Evolutionary conservation across 1,140 invertebrate species (phyloP), one percentile per base, ranked within the genome.

Genomic region (Sycophila sp.): DNA sequence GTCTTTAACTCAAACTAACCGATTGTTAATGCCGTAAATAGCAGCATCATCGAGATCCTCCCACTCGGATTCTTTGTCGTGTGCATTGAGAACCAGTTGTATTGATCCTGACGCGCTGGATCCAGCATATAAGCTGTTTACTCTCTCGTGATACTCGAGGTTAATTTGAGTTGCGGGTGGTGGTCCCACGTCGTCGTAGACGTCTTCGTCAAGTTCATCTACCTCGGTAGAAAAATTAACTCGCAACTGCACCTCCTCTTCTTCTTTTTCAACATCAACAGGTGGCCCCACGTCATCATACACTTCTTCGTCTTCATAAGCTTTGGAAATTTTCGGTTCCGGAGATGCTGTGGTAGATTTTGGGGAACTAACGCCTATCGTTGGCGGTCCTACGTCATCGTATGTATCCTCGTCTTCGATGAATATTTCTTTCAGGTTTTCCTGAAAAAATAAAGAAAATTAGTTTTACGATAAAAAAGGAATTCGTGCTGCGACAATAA

Each of bases 121-220:
- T 10, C 79, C 79, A 8, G 77, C 81, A 36, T 86, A 86, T 26
- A 86, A 71, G 65, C 83, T 85, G 67, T 86, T 86, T 32, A 85
- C 78, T 24, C 80, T 78, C 62, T 84, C 83, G 69, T 84, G 77
- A 65, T 69, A 71, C 53, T 84, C 82, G n/a, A n/a, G n/a, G n/a
- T 55, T 81, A 73, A 69, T 69, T 71, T 17, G 32, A 47, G 26
- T 13, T 24, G 0, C 17, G 19, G 26, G 11, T 4, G 2, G 40
- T 30, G 49, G 45, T 13, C 58, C 64, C 26, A 72, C 70, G 42
- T 72, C 70, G 45, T 72, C 70, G 58, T 72, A 72, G 4, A 66
- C 69, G 32, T 51, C 60, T 38, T 70, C 60, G 68, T 63, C 59
- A 7, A 6, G 26, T 34, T n/a, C 11, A 17, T 34, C 6, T n/a